Evolutionary conservation across 53 echinoderm and acorn worm species (phyloP).

Genomic region (Holothuria scabra): DNA sequence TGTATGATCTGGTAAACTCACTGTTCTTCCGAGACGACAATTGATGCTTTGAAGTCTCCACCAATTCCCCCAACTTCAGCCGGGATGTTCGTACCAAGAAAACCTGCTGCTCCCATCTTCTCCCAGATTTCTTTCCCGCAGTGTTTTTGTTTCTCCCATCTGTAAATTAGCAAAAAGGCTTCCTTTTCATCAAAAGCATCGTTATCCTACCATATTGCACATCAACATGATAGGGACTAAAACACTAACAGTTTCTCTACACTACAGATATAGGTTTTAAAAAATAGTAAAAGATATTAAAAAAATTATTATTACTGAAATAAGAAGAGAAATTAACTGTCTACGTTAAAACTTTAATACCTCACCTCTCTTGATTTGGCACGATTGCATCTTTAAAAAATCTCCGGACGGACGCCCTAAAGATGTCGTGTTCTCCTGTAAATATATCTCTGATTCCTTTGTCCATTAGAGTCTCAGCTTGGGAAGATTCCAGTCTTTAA

Average conservation of each 20-base stretch:
- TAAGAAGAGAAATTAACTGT: too few relatives aligned
- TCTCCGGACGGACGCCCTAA: constrained; percentile 47
- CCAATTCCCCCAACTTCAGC: constrained; percentile 65
- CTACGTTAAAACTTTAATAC: too few relatives aligned
- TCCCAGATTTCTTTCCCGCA: constrained; percentile 70
- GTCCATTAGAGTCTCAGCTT: background rate
- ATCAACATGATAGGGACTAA: too few relatives aligned
- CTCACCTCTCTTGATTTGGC: constrained; percentile 14
- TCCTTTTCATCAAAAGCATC: too few relatives aligned
- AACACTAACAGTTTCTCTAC: too few relatives aligned
- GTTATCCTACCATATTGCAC: too few relatives aligned
- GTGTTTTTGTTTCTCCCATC: constrained; percentile 71
- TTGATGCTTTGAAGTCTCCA: constrained; percentile 59
- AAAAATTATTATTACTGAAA: too few relatives aligned
- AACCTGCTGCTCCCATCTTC: constrained; percentile 63
- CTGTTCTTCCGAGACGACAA: constrained; percentile 72
- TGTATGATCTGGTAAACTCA: too few relatives aligned
- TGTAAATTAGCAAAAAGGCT: background rate
- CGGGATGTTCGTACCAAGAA: constrained; percentile 66
- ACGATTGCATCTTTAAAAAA: constrained; percentile 28
- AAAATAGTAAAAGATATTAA: too few relatives aligned
- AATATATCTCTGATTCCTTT: constrained; percentile 39
- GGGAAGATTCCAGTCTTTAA: too few relatives aligned
- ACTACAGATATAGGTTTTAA: too few relatives aligned
- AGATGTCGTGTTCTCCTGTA: constrained; percentile 62